Evolutionary conservation across 2,888 invertebrate species (phyloP), one percentile per base, ranked within the genome.

Genomic region (Hedya salicella): DNA sequence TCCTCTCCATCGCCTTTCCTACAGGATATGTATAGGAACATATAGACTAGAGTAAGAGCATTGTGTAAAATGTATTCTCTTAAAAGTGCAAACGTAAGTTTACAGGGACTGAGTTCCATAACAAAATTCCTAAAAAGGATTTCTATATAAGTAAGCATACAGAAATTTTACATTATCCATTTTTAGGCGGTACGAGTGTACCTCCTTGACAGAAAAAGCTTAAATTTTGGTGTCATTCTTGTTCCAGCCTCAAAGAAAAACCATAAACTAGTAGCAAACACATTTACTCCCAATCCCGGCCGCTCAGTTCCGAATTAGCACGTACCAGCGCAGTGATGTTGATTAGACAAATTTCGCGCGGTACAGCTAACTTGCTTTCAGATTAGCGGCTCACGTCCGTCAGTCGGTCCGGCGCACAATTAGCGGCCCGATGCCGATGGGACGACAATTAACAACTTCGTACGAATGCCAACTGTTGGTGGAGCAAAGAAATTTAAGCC

Each of bases 271-370:
- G 9, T 60, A 53, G 65, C 25, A 53, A 61, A 61, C 61, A 59
- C 53, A 54, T 66, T 64, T 60, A 48, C 30, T 60, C 46, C 61
- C 48, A 66, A 70, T 71, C 70, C 64, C 70, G 71, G 69, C 70
- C 63, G 71, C 70, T 70, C 68, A 75, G 63, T 53, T 68, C 72
- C 63, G 71, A 78, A 78, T 78, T 75, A 78, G 68, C 74, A 71
- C 70, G 71, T 71, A 69, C 68, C 73, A 71, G 75, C 77, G 75
- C 73, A 72, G 77, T 77, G 77, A 78, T 78, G 77, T 73, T 78
- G 77, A 82, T 83, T 81, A 81, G 82, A 74, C 75, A 78, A 76
- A 82, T 83, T 79, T 86, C 77, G 74, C 85, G 76, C 75, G 69
- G 70, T 73, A 71, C 69, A 71, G 73, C 77, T 78, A 78, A 78